These are phyloP conservation scores for Drosophila subpulchrella DNA, from an alignment of 1,140 invertebrate species.

Conservation along the genomic window DNA sequence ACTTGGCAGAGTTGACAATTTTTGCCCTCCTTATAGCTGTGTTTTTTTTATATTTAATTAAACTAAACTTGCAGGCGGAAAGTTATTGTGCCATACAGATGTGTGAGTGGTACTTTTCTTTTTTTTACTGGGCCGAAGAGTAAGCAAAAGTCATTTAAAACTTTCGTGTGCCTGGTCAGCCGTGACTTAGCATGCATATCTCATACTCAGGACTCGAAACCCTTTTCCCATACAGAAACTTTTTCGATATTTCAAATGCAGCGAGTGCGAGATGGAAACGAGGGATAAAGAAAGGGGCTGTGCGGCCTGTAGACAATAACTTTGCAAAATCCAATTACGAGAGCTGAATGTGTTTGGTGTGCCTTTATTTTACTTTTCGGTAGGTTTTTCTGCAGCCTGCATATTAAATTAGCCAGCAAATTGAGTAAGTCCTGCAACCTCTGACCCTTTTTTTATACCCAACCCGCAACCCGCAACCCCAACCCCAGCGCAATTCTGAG, in stretches of 20 bases:
- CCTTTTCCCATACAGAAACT: conserved; percentile 59
- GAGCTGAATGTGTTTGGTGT: conserved; percentile 35
- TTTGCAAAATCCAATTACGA: conserved; percentile 75
- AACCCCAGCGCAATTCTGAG: background rate
- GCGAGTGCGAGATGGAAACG: conserved; percentile 24
- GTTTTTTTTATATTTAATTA: conserved; percentile 66
- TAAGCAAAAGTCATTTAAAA: conserved; percentile 82
- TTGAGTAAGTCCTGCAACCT: conserved; percentile 52
- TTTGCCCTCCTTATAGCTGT: conserved; percentile 17
- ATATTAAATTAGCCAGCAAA: conserved; percentile 80
- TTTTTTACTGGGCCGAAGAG: conserved; percentile 29
- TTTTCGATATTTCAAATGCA: conserved; percentile 81
- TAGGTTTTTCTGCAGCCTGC: conserved; percentile 59
- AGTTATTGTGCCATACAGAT: conserved; percentile 57
- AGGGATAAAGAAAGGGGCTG: conserved; percentile 9
- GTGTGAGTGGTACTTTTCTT: conserved; percentile 23
- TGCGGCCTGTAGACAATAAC: conserved; percentile 65
- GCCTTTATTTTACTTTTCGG: conserved; percentile 42
- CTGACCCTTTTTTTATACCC: conserved; percentile 26
- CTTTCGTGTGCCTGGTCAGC: conserved; percentile 74
- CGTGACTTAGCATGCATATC: conserved; percentile 69
- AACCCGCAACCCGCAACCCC: no score
- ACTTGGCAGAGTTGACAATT: conserved; percentile 59
- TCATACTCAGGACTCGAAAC: conserved; percentile 36
- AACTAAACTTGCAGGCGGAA: conserved; percentile 69